Evolutionary conservation across 2,888 invertebrate genomes (phyloP).

Genomic region (Flabesymbios commensalis): DNA sequence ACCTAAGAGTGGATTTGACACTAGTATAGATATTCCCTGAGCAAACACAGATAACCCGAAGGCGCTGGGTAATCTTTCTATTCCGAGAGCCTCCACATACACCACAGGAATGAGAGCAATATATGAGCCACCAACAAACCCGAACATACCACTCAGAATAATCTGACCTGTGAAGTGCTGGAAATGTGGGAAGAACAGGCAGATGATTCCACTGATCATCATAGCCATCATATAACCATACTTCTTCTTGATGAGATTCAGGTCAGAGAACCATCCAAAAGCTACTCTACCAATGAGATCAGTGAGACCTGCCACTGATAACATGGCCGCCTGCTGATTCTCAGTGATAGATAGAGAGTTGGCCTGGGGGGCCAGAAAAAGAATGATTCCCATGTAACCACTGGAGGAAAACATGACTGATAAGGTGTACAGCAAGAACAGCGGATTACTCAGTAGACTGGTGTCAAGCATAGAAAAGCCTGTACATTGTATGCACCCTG

Average conservation of each 20-base stretch:
- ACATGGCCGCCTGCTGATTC: slow-evolving; percentile 70
- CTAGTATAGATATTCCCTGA: slow-evolving; percentile 12
- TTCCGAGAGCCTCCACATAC: slow-evolving; percentile 9
- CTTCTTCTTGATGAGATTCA: slow-evolving; percentile 18
- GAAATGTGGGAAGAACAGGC: neutral
- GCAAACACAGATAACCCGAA: slow-evolving; percentile 12
- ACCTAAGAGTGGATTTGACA: neutral
- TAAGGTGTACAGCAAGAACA: slow-evolving; percentile 73
- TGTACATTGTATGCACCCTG: neutral
- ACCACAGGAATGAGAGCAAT: slow-evolving; percentile 16
- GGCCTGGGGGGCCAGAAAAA: slow-evolving; percentile 77
- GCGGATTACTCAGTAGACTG: slow-evolving; percentile 70
- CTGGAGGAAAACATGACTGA: slow-evolving; percentile 78
- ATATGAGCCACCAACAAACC: slow-evolving; percentile 13
- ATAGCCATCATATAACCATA: slow-evolving; percentile 10
- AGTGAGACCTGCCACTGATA: slow-evolving; percentile 75
- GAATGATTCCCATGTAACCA: slow-evolving; percentile 77
- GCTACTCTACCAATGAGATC: slow-evolving; percentile 75
- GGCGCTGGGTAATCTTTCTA: slow-evolving; percentile 10
- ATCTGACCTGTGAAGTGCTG: neutral
- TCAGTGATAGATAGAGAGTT: slow-evolving; percentile 70
- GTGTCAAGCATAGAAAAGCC: slow-evolving; percentile 71
- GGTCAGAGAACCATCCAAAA: slow-evolving; percentile 64
- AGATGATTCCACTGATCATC: slow-evolving; percentile 4
- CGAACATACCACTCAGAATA: neutral